These are phyloP conservation scores for Drosophila mayaguana DNA, from an alignment of 2,888 invertebrate species.

Conservation along the genomic window DNA sequence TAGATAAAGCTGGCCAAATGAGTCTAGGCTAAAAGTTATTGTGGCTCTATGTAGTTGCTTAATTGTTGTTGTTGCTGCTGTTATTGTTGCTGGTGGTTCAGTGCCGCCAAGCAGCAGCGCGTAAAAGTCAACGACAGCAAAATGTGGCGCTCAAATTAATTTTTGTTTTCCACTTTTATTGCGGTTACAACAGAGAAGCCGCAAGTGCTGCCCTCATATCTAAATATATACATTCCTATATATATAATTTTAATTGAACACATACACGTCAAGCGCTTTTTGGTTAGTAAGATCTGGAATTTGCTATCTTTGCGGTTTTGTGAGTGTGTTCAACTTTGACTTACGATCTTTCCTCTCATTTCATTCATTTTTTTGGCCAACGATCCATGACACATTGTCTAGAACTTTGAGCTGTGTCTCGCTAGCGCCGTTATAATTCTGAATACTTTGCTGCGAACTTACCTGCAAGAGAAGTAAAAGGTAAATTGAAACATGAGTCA, in stretches of 20 bases:
- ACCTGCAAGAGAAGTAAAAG: slow-evolving; percentile 38
- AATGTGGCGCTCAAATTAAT: slow-evolving; percentile 72
- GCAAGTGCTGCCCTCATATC: slow-evolving; percentile 23
- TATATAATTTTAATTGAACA: slow-evolving; percentile 64
- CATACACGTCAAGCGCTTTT: slow-evolving; percentile 33
- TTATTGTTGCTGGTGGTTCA: slow-evolving; percentile 45
- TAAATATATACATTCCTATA: slow-evolving; percentile 13
- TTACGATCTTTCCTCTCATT: slow-evolving; percentile 47
- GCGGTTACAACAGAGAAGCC: slow-evolving; percentile 52
- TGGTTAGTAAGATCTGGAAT: slow-evolving; percentile 6
- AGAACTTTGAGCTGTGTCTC: not conserved
- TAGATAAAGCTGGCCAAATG: slow-evolving; percentile 69
- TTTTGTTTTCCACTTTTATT: slow-evolving; percentile 56
- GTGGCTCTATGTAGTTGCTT: slow-evolving; percentile 30
- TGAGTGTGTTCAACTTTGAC: slow-evolving; percentile 64
- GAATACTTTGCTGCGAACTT: slow-evolving; percentile 35
- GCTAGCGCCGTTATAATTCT: slow-evolving; percentile 13
- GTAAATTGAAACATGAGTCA: slow-evolving; percentile 20
- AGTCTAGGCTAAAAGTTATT: slow-evolving; percentile 49
- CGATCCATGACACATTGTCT: slow-evolving; percentile 53
- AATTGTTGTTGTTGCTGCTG: slow-evolving; percentile 37
- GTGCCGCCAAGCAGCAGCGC: slow-evolving; percentile 68
- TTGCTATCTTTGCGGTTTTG: slow-evolving; percentile 30
- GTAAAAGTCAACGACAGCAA: slow-evolving; percentile 79
- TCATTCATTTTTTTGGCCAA: slow-evolving; percentile 26